Evolutionary conservation across 37 sponge, comb jelly and placozoan species (phyloP), one percentile per base, ranked within the genome.

Genomic region (Halisarca cf. caerulea): DNA sequence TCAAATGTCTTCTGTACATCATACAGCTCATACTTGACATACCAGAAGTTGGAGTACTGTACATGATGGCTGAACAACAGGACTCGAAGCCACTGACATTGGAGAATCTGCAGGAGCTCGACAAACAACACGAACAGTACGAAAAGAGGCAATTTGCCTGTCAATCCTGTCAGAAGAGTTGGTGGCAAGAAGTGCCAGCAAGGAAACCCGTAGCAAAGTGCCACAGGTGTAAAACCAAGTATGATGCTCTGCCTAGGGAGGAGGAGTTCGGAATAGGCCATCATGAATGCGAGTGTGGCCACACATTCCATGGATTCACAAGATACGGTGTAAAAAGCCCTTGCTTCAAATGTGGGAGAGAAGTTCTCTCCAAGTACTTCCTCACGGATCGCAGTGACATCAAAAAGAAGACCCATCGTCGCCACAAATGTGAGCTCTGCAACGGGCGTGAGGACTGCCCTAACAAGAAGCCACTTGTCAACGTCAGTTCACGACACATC

Each of bases 91-190:
- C 24, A 15, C 77, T 74, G 42, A 44, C 42, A 8, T 1, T 44
- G 39, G 77, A 74, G 45, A 74, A 74, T 44, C 42, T 74, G 5
- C 1, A n/a, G 2, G 6, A 43, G 15, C 77, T 8, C 59, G 24
- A 80, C 40, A 38, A 55, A 55, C n/a, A 8, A 2, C 20, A n/a
- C 23, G 77, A 43, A 9, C 2, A 41, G 42, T 18, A 44, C 28
- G 80, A 58, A 32, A 27, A 80, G 2, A 41, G 86, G 41, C 72
- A 86, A 72, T 86, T 86, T 69, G 71, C 72, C 24, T 86, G 86
- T 86, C 41, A 25, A 0, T 33, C 28, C 0, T 86, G 86, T 66
- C 27, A 80, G 30, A 42, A 35, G 30, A 33, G 17, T 32, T 86
- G 86, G 86, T 86, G 86, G 86, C 51, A 45, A 2, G 24, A n/a